Conservation (phyloP, 1,140 invertebrate species). For the Idris sp. region DNA sequence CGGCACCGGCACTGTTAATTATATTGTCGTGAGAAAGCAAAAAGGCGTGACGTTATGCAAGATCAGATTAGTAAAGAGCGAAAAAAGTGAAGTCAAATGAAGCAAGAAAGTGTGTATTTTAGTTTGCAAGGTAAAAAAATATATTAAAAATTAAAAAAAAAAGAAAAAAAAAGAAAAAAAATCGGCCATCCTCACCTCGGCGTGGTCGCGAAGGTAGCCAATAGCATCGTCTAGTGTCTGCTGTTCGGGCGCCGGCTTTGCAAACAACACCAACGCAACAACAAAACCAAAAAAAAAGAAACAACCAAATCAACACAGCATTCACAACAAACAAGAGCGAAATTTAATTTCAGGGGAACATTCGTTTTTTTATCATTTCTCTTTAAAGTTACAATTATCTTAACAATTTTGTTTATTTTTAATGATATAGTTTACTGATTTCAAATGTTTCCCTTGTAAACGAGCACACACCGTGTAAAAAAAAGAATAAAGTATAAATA, state of each 20-base stretch:
- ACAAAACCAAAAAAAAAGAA: constrained; percentile 79
- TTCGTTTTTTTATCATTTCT: constrained; percentile 17
- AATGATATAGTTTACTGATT: constrained; percentile 16
- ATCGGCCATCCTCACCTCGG: constrained; percentile 83
- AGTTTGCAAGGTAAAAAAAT: no score
- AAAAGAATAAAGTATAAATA: constrained; percentile 36
- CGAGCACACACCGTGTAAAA: constrained; percentile 58
- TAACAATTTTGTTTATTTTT: no score
- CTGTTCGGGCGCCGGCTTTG: constrained; percentile 86
- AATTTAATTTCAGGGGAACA: constrained; percentile 62
- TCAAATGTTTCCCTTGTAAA: constrained; percentile 63
- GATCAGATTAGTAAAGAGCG: constrained; percentile 35
- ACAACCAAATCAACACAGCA: constrained; percentile 79
- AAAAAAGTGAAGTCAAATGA: constrained; percentile 31
- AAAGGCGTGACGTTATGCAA: constrained; percentile 25
- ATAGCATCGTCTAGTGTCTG: constrained; percentile 93
- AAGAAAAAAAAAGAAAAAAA: constrained; percentile 66
- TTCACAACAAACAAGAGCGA: constrained; percentile 75
- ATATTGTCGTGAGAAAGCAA: constrained; percentile 39
- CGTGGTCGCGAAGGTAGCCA: constrained; percentile 91
- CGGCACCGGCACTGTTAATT: constrained; percentile 34
- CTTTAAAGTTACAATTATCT: no score
- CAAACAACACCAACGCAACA: constrained; percentile 80
- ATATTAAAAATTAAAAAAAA: not conserved
- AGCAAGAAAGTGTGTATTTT: constrained; percentile 19